Evolutionary conservation across 2,113 vertebrate genomes (phyloP).

Genomic region (Smithornis capensis): DNA sequence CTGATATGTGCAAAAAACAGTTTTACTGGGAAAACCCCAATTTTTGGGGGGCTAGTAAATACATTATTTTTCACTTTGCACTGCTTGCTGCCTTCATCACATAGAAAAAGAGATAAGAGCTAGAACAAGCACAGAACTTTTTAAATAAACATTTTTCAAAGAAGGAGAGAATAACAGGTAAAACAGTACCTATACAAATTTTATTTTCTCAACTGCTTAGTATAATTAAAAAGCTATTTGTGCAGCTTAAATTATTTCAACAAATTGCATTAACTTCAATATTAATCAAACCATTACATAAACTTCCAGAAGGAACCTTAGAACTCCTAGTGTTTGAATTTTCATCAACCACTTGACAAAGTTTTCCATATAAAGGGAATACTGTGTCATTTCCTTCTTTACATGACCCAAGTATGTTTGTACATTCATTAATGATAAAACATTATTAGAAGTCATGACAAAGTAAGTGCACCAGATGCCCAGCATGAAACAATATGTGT

Average conservation of each 20-base stretch:
- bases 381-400: background rate
- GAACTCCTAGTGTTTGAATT: background rate
- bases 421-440: background rate
- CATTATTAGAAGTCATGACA: background rate
- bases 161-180: background rate
- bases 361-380: background rate
- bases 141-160: constrained; percentile 8
- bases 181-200: background rate
- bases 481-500: background rate
- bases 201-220: background rate
- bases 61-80: background rate
- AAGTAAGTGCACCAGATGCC: background rate
- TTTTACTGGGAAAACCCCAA: background rate
- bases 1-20: background rate
- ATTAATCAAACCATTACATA: constrained; percentile 31
- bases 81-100: background rate
- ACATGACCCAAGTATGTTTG: background rate
- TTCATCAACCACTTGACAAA: background rate
- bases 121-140: background rate
- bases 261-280: background rate
- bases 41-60: background rate
- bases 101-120: background rate
- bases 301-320: background rate
- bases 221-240: constrained; percentile 11
- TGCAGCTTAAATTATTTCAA: constrained; percentile 19